Evolutionary conservation across 2,888 invertebrate genomes (phyloP), one percentile per base, ranked within the genome.

Genomic region (Ptilodon capucinus): DNA sequence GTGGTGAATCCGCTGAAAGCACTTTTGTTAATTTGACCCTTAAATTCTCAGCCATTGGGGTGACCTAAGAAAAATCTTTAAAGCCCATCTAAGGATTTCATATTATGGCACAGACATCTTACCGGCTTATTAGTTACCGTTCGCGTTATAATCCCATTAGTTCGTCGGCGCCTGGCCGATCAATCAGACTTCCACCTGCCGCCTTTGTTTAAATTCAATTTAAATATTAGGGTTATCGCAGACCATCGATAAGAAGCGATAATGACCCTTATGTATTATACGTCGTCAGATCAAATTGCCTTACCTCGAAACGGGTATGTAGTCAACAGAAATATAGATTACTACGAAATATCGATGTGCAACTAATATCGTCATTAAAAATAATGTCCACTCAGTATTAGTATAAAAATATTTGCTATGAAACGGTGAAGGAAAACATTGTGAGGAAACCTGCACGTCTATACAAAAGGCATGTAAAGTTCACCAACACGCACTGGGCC

Each of bases 151-250:
- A 47, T 17, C 46, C 54, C 52, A 60, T 58, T 58, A 60, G 54
- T 54, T 46, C 19, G 39, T 30, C 54, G 50, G 41, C 48, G 48
- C 47, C 46, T 23, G 25, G 48, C 46, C 58, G 54, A 58, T 60
- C 60, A 58, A 54, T 58, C 58, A 49, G 49, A 19, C 25, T 8
- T 44, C 53, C 68, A 66, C 57, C 62, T 67, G 69, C 57, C 51
- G 54, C 55, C 63, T 65, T 69, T 71, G 69, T 71, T 64, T 64
- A 68, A 71, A 75, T 75, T 72, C 57, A 68, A 74, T 74, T 74
- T 71, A 52, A 57, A 60, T 68, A 61, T 60, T 60, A 40, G 59
- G 44, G 42, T 46, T 17, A 35, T 35, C 17, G 6, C 11, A 38
- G 35, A 38, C 9, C 19, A 13, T 6, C 16, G 19, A 5, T 4